These are phyloP conservation scores for Tapera naevia DNA, from an alignment of 2,797 vertebrate species.

Conservation along the genomic window DNA sequence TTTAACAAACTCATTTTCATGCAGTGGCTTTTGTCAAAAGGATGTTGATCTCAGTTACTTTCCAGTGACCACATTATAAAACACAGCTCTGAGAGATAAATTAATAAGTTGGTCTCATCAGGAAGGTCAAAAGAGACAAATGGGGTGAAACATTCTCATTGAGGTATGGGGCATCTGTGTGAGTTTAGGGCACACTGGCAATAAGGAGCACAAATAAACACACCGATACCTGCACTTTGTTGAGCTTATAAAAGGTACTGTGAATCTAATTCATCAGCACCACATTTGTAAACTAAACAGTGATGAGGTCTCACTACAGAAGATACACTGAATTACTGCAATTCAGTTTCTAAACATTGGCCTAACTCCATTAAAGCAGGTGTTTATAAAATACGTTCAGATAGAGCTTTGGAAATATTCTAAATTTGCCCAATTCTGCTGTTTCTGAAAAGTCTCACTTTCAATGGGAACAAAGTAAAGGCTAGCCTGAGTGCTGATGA, in stretches of 20 bases:
- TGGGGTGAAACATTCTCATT: not conserved
- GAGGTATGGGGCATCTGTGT: not conserved
- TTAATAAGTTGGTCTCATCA: not conserved
- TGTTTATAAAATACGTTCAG: not conserved
- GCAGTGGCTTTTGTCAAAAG: not conserved
- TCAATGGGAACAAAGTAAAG: not conserved
- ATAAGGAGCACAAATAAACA: not conserved
- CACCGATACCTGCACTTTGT: accelerated
- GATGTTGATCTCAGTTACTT: not conserved
- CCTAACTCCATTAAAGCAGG: constrained; percentile 27
- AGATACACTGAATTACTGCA: not conserved
- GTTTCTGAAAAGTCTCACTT: not conserved
- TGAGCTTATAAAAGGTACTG: not conserved
- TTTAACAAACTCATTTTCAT: not conserved
- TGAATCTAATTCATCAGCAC: not conserved
- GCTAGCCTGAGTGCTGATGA: not conserved
- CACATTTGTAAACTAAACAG: not conserved
- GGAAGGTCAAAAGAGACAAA: not conserved
- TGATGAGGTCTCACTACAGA: not conserved
- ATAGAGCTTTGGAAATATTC: not conserved
- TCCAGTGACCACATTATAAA: not conserved
- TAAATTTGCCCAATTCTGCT: not conserved
- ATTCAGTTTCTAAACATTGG: constrained; percentile 13
- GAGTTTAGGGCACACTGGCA: not conserved
- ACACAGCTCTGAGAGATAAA: not conserved